A percentile compares a stretch with the other conserved stretches of the same genome.
Evolutionary conservation across 2,797 vertebrate species (phyloP).

Genomic region (Rallus crepitans): DNA sequence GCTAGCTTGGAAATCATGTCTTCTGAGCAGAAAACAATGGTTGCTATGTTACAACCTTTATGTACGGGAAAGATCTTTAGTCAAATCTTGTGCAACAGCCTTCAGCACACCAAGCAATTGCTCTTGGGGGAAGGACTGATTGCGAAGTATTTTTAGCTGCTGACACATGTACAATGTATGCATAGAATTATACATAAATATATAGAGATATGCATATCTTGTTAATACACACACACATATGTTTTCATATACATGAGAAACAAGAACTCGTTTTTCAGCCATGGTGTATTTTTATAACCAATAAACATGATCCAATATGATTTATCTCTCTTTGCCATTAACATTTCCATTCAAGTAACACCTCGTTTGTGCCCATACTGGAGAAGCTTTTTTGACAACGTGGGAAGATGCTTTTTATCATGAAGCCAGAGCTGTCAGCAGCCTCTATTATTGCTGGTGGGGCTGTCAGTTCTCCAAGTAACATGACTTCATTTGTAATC

Average conservation of each 20-base stretch:
- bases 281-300: not conserved
- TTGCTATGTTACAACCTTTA: constrained; percentile 13
- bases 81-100: not conserved
- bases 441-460: constrained; percentile 40
- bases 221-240: not conserved
- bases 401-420: constrained; percentile 16
- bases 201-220: not conserved
- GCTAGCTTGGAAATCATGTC: not conserved
- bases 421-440: constrained; percentile 38
- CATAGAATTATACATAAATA: not conserved
- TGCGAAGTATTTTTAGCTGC: not conserved
- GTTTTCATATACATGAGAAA: not conserved
- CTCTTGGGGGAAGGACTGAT: not conserved
- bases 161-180: not conserved
- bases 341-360: constrained; percentile 3
- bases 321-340: not conserved
- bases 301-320: not conserved
- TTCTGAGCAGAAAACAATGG: not conserved
- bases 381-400: not conserved
- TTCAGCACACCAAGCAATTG: not conserved
- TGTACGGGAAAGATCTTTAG: not conserved
- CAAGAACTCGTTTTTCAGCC: not conserved
- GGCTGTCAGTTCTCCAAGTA: constrained; percentile 47
- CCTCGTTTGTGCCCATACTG: not conserved
- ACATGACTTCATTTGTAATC: constrained; percentile 45